Percentiles rank a stretch among this genome's conserved stretches.
Evolutionary conservation across 2,888 invertebrate species (phyloP).

Genomic region (Camponotus fellah): DNA sequence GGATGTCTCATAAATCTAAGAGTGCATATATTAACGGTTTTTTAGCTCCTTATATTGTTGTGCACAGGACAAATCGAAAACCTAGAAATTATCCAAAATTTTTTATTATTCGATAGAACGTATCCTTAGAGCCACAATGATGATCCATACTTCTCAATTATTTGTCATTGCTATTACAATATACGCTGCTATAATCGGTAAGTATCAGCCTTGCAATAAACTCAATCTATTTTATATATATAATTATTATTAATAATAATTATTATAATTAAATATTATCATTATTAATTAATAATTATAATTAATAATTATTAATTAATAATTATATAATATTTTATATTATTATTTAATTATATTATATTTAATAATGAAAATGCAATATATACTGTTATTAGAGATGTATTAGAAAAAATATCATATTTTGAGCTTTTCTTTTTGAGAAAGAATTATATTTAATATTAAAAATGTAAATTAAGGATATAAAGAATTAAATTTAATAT

Average conservation of each 20-base stretch:
- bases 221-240: not conserved
- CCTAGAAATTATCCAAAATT: not conserved
- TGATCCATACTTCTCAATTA: not conserved
- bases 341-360: not conserved
- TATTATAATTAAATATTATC: not conserved
- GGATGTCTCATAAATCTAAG: conserved; percentile 43
- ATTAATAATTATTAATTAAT: not conserved
- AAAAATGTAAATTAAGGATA: too few species aligned
- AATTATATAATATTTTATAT: not conserved
- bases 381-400: not conserved
- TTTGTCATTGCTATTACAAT: not conserved
- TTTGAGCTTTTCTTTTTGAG: not conserved
- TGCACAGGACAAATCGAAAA: not conserved
- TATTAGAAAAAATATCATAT: not conserved
- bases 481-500: not conserved
- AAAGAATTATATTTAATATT: too few species aligned
- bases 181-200: not conserved
- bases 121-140: not conserved
- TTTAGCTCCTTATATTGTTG: conserved; percentile 7
- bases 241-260: not conserved
- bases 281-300: not conserved
- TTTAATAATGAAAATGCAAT: not conserved
- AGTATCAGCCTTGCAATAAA: not conserved
- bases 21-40: conserved; percentile 46
- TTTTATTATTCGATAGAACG: not conserved